Evolutionary conservation across 1,140 invertebrate genomes (phyloP).

Genomic region (Agrilus planipennis): DNA sequence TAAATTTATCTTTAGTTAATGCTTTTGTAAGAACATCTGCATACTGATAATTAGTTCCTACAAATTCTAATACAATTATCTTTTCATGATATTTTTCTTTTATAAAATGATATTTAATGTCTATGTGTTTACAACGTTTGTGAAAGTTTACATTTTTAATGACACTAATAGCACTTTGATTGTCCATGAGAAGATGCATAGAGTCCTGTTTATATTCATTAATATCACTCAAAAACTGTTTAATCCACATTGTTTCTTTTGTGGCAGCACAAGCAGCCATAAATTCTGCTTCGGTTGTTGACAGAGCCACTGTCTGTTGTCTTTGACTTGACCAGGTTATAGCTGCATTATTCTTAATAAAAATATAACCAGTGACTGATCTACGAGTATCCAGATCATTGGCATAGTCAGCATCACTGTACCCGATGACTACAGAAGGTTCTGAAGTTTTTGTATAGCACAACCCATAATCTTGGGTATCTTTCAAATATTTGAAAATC

Average conservation of each 20-base stretch:
- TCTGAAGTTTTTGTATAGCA: no score
- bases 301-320: slow-evolving; percentile 28
- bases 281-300: slow-evolving; percentile 36
- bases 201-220: not conserved
- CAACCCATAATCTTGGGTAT: not conserved
- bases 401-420: slow-evolving; percentile 30
- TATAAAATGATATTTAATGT: slow-evolving; percentile 14
- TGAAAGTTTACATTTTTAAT: slow-evolving; percentile 29
- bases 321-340: slow-evolving; percentile 30
- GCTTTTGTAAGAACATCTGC: slow-evolving; percentile 5
- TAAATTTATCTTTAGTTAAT: not conserved
- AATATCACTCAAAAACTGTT: slow-evolving; percentile 15
- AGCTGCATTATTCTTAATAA: slow-evolving; percentile 23
- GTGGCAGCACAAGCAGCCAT: slow-evolving; percentile 32
- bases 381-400: slow-evolving; percentile 22
- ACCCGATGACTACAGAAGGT: slow-evolving; percentile 14
- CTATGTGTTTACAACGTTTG: slow-evolving; percentile 21
- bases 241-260: slow-evolving; percentile 31
- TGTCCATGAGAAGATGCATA: not conserved
- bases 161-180: slow-evolving; percentile 22
- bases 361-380: slow-evolving; percentile 29
- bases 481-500: slow-evolving; percentile 1
- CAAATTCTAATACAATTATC: not conserved
- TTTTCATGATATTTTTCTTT: not conserved
- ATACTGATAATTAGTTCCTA: not conserved